A percentile compares a stretch with the other conserved stretches of the same genome.
Conservation (phyloP, 30 jellyfish, hydroid and myxozoan species). For the Cassiopea xamachana region DNA sequence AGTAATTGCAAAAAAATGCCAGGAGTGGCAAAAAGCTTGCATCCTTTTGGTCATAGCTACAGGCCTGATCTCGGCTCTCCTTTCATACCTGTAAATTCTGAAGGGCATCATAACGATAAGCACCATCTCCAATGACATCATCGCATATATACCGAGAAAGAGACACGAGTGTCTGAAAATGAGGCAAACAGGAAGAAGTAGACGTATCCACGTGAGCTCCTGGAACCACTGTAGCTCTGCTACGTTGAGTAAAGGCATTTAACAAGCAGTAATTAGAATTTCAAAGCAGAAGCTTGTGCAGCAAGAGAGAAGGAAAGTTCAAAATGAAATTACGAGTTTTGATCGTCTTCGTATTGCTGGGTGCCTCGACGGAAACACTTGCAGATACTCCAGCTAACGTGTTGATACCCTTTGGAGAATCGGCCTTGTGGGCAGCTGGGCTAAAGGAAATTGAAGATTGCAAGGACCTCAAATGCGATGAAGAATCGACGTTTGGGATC, state of each 20-base stretch:
- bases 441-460: conserved; percentile 42
- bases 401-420: conserved; percentile 59
- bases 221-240: background rate
- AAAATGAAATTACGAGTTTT: background rate
- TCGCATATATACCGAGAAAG: background rate
- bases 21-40: too few species aligned
- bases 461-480: conserved; percentile 49
- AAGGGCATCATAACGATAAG: too few species aligned
- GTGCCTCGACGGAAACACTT: background rate
- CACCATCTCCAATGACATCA: too few species aligned
- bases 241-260: conserved; percentile 3
- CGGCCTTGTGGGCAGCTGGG: conserved; percentile 62
- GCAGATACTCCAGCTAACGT: conserved; percentile 58
- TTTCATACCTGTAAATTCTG: too few species aligned
- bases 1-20: too few species aligned
- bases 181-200: conserved; percentile 49
- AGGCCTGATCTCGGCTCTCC: too few species aligned
- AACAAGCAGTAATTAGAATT: background rate
- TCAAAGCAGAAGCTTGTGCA: background rate
- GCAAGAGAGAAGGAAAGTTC: background rate
- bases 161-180: background rate
- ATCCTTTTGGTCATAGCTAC: too few species aligned
- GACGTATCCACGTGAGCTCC: conserved; percentile 10
- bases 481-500: conserved; percentile 31
- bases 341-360: background rate